Base-by-base conservation (phyloP, 2,113 vertebrate species). In the Oostethus manadensis region DNA sequence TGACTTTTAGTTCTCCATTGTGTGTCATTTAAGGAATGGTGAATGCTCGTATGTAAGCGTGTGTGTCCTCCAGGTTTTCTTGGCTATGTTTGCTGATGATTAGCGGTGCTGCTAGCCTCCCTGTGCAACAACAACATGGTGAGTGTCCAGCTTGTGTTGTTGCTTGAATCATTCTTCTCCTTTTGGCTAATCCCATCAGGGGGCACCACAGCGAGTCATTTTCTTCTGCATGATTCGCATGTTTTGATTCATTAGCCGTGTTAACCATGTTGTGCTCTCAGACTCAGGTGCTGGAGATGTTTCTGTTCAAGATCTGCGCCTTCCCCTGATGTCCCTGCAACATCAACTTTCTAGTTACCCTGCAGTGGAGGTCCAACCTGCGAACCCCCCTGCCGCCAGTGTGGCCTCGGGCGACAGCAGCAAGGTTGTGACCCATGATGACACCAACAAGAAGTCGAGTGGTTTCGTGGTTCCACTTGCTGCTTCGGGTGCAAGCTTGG, bases 61-160 rank as follows among this genome's bases (percentile, higher is more conserved):
- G 35, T 54, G n/a, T 42, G 2, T 38, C 11, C 0, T 1, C 0
- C 51, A 77, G 74, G n/a, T 38, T 57, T 42, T 57, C 63, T 22
- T 67, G 67, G 70, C 23, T 55, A 29, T 77, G 60, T 18, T 20
- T 77, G 63, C 56, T 77, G 22, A 8, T 77, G 3, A 6, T 71
- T 0, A 46, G 56, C 44, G 9, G 18, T 50, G 56, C 7, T 8
- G 47, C 17, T 29, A 21, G 45, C 59, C 56, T 62, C 15, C 70
- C 66, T 18, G 40, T 40, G 16, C 13, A 29, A 8, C 43, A 29
- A 8, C 43, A 40, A 43, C 23, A 6, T 17, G 62, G 74, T 71
- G 44, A 63, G 47, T 21, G 42, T 40, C 15, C 3, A n/a, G 6
- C 10, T 8, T 8, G 1, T 10, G 0, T 56, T 42, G 5, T 40